phyloP scores from a whole-genome alignment of 92 coral and sea anemone species.

The Virgularia gustaviana region DNA sequence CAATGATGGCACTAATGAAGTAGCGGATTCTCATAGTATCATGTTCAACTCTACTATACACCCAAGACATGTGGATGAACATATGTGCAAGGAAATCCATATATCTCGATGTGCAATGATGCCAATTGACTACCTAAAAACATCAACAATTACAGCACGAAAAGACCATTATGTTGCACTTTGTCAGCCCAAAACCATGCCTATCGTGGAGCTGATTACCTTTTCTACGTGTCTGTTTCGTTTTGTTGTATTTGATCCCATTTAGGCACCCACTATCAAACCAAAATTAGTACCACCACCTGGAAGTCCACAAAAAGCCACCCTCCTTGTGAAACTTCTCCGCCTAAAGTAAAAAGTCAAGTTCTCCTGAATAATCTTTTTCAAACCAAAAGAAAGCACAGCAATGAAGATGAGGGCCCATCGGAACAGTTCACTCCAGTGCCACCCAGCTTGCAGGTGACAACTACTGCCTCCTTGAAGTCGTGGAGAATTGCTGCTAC shows the following conservation, averaged over 20 bases:
- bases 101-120: conserved; percentile 34
- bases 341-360: conserved; percentile 1
- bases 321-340: conserved; percentile 1
- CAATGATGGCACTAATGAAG: conserved; percentile 28
- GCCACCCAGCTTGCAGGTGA: neutral
- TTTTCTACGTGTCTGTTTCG: neutral
- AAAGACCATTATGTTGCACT: conserved; percentile 23
- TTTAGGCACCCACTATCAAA: too few relatives aligned
- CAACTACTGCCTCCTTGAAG: neutral
- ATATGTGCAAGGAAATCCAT: too few relatives aligned
- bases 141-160: neutral
- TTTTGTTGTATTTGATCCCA: neutral
- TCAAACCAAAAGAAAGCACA: conserved; percentile 8
- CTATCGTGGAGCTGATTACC: neutral
- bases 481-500: neutral
- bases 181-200: conserved; percentile 7
- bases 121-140: conserved; percentile 27
- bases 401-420: too few relatives aligned
- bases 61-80: conserved; percentile 34
- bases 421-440: conserved; percentile 1
- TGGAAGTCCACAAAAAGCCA: neutral
- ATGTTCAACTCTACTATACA: conserved; percentile 34
- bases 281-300: too few relatives aligned
- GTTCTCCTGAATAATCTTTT: conserved; percentile 10
- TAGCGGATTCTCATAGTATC: conserved; percentile 19